phyloP scores from a whole-genome alignment of 2,797 vertebrate genomes.

The Gypaetus barbatus region DNA sequence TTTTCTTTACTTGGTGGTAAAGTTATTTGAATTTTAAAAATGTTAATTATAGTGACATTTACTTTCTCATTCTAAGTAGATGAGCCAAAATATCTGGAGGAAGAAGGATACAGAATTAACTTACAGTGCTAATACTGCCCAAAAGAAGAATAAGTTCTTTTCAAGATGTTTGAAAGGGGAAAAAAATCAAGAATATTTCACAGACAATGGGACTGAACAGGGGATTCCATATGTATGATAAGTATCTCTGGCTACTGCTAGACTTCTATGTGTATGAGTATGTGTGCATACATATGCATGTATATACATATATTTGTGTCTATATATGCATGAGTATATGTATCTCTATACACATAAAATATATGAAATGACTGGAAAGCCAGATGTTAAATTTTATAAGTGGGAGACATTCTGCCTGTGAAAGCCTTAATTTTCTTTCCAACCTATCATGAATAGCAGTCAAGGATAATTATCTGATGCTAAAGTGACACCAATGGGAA shows the following conservation, averaged over 20 bases:
- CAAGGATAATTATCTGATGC: background rate
- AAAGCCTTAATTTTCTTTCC: background rate
- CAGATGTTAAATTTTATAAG: background rate
- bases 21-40: background rate
- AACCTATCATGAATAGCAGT: background rate
- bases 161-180: background rate
- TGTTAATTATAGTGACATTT: conserved; percentile 31
- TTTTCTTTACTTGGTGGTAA: background rate
- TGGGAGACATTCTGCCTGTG: background rate
- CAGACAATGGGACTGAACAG: background rate
- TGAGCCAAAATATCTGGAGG: background rate
- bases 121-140: background rate
- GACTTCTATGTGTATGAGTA: background rate
- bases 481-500: background rate
- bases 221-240: background rate
- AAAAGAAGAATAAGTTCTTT: background rate
- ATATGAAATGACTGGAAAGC: background rate
- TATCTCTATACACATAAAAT: background rate
- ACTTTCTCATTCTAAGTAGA: conserved; percentile 22
- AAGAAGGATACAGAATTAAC: background rate
- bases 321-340: background rate
- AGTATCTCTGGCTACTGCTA: background rate
- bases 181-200: background rate
- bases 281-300: background rate
- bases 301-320: background rate